Base-by-base conservation (phyloP, 1,140 invertebrate genomes). In the Halyomorpha halys region DNA sequence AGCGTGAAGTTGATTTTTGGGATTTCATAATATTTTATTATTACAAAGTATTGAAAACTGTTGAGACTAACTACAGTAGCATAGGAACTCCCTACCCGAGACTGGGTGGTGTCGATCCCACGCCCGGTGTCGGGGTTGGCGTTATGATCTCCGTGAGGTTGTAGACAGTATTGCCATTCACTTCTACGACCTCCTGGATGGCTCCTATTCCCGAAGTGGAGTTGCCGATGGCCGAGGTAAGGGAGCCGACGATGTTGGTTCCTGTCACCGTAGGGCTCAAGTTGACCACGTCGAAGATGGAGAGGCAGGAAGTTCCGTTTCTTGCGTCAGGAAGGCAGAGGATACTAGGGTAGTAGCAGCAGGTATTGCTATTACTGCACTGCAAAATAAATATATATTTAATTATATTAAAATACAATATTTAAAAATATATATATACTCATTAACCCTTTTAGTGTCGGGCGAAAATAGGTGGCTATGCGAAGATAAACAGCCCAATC, bases 151-250 rank as follows among this genome's bases (percentile, higher is more conserved):
- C 62, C 19, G 62, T 63, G 4, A 5, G 2, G 49, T 63, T 63
- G 62, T 51, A 63, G 49, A 63, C 49, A 3, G 45, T 63, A 13
- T 51, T 23, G 15, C 62, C 62, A n/a, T 63, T 53, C 9, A 63
- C 30, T 25, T 63, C 2, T 4, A 63, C 47, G 14, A 49, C 13
- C 16, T 63, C 62, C n/a, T 25, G 19, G 18, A 63, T 14, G 47
- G 47, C 21, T 49, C 47, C 47, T 2, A 39, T 13, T 9, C 34
- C 34, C 6, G 34, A 39, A 6, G 47, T 3, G 3, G 15, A 4
- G 47, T 13, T 49, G 3, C 45, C 30, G 8, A 27, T 23, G 23
- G 18, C 30, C 15, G 30, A 16, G 14, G 30, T n/a, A 4, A 51
- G 21, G 21, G 47, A 25, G 13, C 19, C 39, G 15, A 63, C 45